Base-by-base conservation (phyloP, 2,797 vertebrate species). In the Crocodylus rhombifer region DNA sequence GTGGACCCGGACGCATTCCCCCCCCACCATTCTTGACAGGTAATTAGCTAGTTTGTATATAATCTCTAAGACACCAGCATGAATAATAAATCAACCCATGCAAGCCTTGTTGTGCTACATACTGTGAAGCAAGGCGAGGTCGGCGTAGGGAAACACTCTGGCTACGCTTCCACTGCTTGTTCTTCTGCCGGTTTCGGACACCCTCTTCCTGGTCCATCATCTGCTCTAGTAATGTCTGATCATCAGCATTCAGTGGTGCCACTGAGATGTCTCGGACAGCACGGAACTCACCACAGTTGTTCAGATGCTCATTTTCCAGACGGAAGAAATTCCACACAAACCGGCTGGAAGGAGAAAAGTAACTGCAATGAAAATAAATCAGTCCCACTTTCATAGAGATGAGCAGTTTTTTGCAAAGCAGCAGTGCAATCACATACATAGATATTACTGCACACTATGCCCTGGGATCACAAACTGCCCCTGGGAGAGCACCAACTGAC, bases 311-410 rank as follows among this genome's bases (percentile, higher is more conserved):
- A 1, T 99, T 99, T 97, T 99, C 99, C 97, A 99, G 93, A 1
- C 99, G 99, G 97, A 99, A 99, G 97, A 99, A 99, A 97, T 99
- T 99, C 99, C 99, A 99, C 90, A 99, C 99, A 87, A 99, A 99
- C 28, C 99, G 98, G 92, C 99, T 99, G 95, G 13, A 69, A 6
- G 23, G 58, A 75, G 36, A 33, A 69, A 61, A 92, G 89, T 75
- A 86, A 15, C 7, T 80, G 33, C 30, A 30, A 60, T 2, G 80
- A 20, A 30, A 75, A 55, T 26, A 0, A 16, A 12, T 0, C 0
- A 2, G 28, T 5, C 84, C 26, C 3, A 1, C 10, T 69, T 56
- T 18, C 1, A 17, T 0, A 1, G 61, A 26, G 3, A 1, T 4
- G 14, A 1, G 76, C 62, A 0, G 1, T 1, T 2, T 60, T 60